Evolutionary conservation across 2,888 invertebrate species (phyloP), one percentile per base, ranked within the genome.

Genomic region (Clistopyga incitator): DNA sequence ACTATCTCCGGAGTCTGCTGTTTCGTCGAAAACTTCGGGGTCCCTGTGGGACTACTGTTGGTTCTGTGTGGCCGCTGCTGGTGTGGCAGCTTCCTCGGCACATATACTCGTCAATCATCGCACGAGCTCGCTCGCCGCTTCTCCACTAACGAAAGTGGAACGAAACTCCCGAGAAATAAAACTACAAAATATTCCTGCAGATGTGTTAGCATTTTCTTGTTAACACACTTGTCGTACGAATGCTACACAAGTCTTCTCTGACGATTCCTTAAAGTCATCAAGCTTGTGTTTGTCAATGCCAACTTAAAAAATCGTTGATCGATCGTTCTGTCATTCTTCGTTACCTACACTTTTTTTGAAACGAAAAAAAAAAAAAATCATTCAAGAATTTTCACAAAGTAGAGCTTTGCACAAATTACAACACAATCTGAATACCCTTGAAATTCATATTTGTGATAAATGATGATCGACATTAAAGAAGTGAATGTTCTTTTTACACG

Each of bases 41-140:
- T 59, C 67, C 81, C 67, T 72, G 47, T 20, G 77, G 54, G 67
- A 74, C 47, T 45, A 38, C 67, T 65, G 77, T 78, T 78, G 78
- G 78, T 78, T 78, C 59, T 59, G 50, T 64, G 68, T 50, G 15
- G 38, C 25, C n/a, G 20, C 13, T 65, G 20, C 13, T 65, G 20
- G 65, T 38, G 61, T 13, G 13, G 56, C 11, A 6, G 47, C 67
- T 67, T 67, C 15, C 45, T 67, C 23, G 47, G 2, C 20, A 8
- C 20, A 47, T 47, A 72, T 59, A 45, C 59, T 81, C 81, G 81
- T 71, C 77, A 78, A 78, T 81, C 77, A 81, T 78, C 67, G 67
- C 23, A 20, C 50, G 29, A 54, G n/a, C 71, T 74, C 52, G 56
- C 25, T 72, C 75, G 47, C 67, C 75, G 47, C 67, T 56, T 38